Percentiles rank a stretch among this genome's conserved stretches.
Evolutionary conservation across 2,888 invertebrate genomes (phyloP).

Genomic region (Parelbella ahira): DNA sequence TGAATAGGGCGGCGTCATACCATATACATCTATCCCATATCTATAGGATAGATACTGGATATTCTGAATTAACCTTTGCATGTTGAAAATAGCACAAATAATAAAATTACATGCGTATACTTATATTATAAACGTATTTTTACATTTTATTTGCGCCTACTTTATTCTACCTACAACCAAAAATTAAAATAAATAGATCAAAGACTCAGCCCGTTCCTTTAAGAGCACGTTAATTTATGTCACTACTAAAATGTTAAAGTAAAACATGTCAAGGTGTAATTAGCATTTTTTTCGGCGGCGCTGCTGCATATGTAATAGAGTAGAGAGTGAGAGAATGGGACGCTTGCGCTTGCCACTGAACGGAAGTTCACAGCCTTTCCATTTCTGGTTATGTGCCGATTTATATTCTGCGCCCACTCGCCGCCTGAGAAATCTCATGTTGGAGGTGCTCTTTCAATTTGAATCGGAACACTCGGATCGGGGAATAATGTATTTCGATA

Average conservation of each 20-base stretch:
- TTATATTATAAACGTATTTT: no score
- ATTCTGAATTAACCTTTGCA: no score
- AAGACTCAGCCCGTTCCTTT: no score
- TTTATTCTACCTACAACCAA: no score
- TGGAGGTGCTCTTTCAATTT: conserved; percentile 81
- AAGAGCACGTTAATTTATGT: no score
- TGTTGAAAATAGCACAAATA: no score
- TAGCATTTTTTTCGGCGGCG: conserved; percentile 11
- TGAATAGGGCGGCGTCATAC: no score
- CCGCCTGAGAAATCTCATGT: conserved; percentile 80
- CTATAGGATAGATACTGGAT: no score
- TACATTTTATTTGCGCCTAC: no score
- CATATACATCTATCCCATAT: no score
- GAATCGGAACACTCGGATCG: conserved; percentile 81
- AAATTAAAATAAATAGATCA: no score
- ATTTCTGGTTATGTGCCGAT: conserved; percentile 79
- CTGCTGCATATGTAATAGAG: conserved; percentile 25
- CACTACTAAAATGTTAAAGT: background rate
- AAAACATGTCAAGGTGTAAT: conserved; percentile 3
- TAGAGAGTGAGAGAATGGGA: conserved; percentile 37
- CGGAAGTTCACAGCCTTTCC: conserved; percentile 75
- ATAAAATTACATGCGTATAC: no score
- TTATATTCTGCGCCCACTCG: conserved; percentile 80
- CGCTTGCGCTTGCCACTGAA: conserved; percentile 65
- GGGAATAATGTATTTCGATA: conserved; percentile 80